Evolutionary conservation across 2,797 vertebrate genomes (phyloP).

Genomic region (Pipistrellus nathusii): DNA sequence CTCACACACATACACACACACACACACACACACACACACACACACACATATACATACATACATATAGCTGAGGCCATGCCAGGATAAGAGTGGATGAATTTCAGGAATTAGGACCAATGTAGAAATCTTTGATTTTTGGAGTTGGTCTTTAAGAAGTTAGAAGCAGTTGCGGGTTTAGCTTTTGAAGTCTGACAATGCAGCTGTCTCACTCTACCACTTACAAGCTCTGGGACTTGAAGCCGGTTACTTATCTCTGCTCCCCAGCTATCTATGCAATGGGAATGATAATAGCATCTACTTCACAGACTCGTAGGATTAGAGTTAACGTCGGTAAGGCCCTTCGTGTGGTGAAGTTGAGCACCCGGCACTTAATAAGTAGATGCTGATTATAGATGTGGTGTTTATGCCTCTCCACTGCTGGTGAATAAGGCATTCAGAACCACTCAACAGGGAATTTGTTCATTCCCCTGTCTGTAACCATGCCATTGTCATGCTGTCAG

Average conservation of each 20-base stretch:
- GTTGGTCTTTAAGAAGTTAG: background rate
- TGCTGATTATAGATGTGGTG: background rate
- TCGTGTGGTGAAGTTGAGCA: rapidly evolving
- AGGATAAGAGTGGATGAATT: background rate
- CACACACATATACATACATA: background rate
- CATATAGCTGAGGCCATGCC: background rate
- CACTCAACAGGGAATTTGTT: background rate
- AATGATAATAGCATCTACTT: background rate
- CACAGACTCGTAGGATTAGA: background rate
- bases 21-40: no score
- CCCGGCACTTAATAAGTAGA: background rate
- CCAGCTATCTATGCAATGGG: background rate
- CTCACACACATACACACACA: no score
- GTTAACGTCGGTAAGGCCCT: background rate
- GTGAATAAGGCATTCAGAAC: background rate
- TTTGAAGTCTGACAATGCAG: constrained; percentile 27
- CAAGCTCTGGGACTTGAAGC: background rate
- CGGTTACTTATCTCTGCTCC: background rate
- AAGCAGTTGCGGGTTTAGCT: background rate
- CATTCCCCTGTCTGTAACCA: constrained; percentile 33
- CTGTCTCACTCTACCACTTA: background rate
- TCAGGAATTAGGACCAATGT: background rate
- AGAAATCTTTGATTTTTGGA: constrained; percentile 23
- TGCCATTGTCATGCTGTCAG: background rate
- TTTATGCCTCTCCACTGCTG: background rate